Evolutionary conservation across 2,797 vertebrate genomes (phyloP), one percentile per base, ranked within the genome.

Genomic region (Rhodeus uyekii): DNA sequence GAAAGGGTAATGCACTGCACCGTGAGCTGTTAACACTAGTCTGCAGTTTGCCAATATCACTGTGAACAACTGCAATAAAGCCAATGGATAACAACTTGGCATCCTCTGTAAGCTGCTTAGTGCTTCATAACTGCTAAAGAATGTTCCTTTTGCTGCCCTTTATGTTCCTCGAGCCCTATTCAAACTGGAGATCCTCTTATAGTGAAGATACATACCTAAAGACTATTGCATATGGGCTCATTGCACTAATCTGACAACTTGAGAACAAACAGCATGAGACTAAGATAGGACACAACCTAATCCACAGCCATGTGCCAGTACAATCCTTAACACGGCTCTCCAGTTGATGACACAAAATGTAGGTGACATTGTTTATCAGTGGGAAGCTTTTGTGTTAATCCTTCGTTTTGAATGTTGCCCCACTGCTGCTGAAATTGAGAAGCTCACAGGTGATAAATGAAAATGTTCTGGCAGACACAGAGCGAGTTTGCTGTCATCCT

Each of bases 211-310:
- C 83, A 87, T 80, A 80, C 80, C 80, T 80, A 87, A 44, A 87
- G 84, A 86, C 81, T 77, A 84, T 79, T 89, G 84, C 85, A 88
- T 86, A 87, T 80, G 85, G 87, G 87, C 87, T 92, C 88, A 85
- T 77, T 55, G 83, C 82, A 36, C 88, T 91, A 93, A 93, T 93
- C 91, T 89, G 87, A 85, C 84, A 82, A 75, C 81, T 85, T 89
- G 88, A 89, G 88, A 89, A 85, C 86, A 91, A 91, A 90, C 88
- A 83, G 84, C 86, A 64, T 79, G 84, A 87, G 88, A 88, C 86
- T 88, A 86, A 90, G 82, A 89, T 77, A 86, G 84, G 91, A 90
- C 84, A 87, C 83, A 88, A 76, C 16, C 36, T 83, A 85, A 90
- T 89, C 87, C 87, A 82, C 89, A 90, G 90, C 90, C 86, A 86